phyloP scores from a whole-genome alignment of 1,140 invertebrate genomes.

The Zaprionus kolodkinae region DNA sequence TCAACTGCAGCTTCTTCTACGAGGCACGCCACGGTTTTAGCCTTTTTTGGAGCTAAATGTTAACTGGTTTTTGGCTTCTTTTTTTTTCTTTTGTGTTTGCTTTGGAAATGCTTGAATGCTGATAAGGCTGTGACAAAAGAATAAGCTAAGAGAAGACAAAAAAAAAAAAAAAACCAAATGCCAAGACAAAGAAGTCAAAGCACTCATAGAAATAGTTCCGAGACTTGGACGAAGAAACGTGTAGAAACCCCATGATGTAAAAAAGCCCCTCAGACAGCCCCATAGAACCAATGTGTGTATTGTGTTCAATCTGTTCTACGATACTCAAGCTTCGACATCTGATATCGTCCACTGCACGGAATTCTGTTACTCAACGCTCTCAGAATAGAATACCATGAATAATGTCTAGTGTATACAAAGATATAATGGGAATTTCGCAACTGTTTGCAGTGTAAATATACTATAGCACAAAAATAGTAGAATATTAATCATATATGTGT shows the following conservation, averaged over 20 bases:
- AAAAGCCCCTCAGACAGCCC: constrained; percentile 20
- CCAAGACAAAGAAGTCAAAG: constrained; percentile 64
- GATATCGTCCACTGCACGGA: not conserved
- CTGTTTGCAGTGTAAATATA: not conserved
- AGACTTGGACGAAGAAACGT: constrained; percentile 32
- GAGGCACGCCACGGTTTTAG: constrained; percentile 45
- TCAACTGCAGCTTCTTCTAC: constrained; percentile 1
- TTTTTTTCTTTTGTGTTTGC: constrained; percentile 28
- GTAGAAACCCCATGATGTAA: constrained; percentile 28
- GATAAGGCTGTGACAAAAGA: constrained; percentile 66
- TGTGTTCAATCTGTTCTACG: not conserved
- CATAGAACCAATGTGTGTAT: not conserved
- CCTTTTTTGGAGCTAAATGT: constrained; percentile 79
- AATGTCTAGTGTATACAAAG: not conserved
- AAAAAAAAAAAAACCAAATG: constrained; percentile 38
- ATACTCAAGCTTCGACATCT: not conserved
- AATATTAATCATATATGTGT: not conserved
- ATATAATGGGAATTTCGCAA: not conserved
- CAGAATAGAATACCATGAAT: not conserved
- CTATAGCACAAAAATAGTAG: not conserved
- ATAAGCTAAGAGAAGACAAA: constrained; percentile 31
- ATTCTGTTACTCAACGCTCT: not conserved
- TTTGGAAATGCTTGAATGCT: constrained; percentile 67
- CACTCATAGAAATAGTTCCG: constrained; percentile 25
- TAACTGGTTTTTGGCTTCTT: constrained; percentile 67